Evolutionary conservation across 2,113 vertebrate species (phyloP).

Genomic region (Crotalus helleri): DNA sequence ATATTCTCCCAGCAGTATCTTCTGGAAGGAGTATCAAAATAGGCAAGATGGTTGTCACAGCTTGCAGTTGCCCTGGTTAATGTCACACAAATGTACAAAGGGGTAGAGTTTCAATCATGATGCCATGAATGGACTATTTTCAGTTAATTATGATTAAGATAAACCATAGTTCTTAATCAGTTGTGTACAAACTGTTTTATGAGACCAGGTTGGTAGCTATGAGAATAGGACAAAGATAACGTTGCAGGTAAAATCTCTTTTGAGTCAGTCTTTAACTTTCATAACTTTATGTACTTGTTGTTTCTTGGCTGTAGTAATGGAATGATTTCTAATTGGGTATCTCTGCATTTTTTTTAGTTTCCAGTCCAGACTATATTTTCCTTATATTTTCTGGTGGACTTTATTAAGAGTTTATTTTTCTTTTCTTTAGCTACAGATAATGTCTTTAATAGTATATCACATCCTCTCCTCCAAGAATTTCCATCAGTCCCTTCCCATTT

Average conservation of each 20-base stretch:
- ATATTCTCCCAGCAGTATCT: not conserved
- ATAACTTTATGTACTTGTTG: not conserved
- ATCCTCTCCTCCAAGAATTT: not conserved
- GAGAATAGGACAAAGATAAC: not conserved
- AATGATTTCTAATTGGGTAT: not conserved
- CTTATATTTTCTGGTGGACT: not conserved
- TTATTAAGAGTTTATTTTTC: not conserved
- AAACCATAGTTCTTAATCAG: not conserved
- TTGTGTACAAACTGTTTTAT: not conserved
- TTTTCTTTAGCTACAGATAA: not conserved
- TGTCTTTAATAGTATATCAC: not conserved
- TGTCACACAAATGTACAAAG: not conserved
- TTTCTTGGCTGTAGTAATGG: not conserved
- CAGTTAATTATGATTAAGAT: not conserved
- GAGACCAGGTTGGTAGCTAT: not conserved
- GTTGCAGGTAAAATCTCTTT: not conserved
- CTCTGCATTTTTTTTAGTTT: not conserved
- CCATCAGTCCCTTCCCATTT: not conserved
- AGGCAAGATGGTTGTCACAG: not conserved
- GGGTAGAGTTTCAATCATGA: not conserved
- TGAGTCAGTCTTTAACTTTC: not conserved
- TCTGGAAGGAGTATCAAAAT: not conserved
- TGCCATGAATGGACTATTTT: not conserved
- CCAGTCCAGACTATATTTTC: not conserved
- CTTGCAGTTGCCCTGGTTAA: not conserved